Base-by-base conservation (phyloP, 2,113 vertebrate species). In the Ailuropoda melanoleuca region DNA sequence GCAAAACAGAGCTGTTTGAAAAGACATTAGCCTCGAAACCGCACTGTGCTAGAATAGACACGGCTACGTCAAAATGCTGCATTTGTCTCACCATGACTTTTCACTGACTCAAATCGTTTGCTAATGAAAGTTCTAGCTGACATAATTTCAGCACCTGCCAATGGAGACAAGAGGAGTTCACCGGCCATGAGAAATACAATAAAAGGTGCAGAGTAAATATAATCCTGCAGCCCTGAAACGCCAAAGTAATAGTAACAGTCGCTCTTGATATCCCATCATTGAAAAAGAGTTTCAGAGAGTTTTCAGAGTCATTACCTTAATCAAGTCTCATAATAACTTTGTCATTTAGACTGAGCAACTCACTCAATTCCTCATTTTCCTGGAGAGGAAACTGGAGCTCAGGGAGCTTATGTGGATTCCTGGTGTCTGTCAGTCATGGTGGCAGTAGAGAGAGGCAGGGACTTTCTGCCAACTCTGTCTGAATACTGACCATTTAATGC, bases 1-100 rank as follows among this genome's bases (percentile, higher is more conserved):
- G 97, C 98, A 97, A 98, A 98, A 77, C 37, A 37, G 96, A 98
- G 94, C 92, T 98, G 97, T 98, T 98, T 98, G 96, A 98, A 97
- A 94, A 98, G 93, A 92, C 77, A 81, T 97, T 94, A 97, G 97
- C 90, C 98, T 74, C 83, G 82, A 97, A 98, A 98, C 96, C 21
- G 12, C 97, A 15, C 95, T 85, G 50, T 53, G 96, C 81, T 7
- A 4, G 93, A 97, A 94, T 0, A 31, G 58, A 96, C 75, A 58
- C 21, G 50, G 97, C 85, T 34, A 66, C 9, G 64, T 93, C 97
- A 98, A 98, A 95, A 88, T 34, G 10, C 48, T 12, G 74, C 29
- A 66, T 97, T 98, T 97, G 78, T 97, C 98, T 98, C 93, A 53
- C 93, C 89, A 64, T 58, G 96, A 93, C 95, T 97, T 78, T 94